Conservation (phyloP, 2,113 vertebrate species). For the Xiphophorus couchianus region DNA sequence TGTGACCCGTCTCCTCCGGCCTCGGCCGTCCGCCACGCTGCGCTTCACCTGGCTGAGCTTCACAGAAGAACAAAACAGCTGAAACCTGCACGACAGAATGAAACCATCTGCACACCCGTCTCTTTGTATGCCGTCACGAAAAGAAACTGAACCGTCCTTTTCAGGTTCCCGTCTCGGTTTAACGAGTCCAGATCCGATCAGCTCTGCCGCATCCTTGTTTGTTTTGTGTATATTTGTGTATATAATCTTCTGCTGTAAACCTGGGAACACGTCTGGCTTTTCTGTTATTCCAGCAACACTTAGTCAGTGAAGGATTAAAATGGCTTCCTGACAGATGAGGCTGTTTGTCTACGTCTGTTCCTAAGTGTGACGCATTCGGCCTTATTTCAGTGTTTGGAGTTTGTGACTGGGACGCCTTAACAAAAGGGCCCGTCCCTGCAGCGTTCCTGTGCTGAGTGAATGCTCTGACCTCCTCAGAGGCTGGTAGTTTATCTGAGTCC, state of each 20-base stretch:
- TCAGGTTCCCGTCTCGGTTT: neutral
- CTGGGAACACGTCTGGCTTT: neutral
- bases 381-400: constrained; percentile 1
- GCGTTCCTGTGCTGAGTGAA: constrained; percentile 27
- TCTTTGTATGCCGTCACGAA: neutral
- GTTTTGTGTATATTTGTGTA: neutral
- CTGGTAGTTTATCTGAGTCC: constrained; percentile 9
- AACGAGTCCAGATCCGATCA: neutral
- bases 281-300: constrained; percentile 7
- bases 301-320: constrained; percentile 19
- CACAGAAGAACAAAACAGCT: neutral
- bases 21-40: neutral
- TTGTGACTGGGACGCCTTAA: constrained; percentile 20
- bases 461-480: neutral
- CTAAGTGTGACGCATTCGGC: constrained; percentile 10
- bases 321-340: constrained; percentile 25
- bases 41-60: neutral
- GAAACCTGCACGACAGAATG: neutral
- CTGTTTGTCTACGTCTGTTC: constrained; percentile 17
- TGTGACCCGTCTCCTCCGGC: neutral
- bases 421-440: neutral
- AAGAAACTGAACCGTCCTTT: neutral
- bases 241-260: constrained; percentile 7
- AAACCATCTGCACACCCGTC: neutral
- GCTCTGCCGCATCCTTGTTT: neutral